Conservation (phyloP, 64 coral and sea anemone species). For the Stichodactyla helianthus region DNA sequence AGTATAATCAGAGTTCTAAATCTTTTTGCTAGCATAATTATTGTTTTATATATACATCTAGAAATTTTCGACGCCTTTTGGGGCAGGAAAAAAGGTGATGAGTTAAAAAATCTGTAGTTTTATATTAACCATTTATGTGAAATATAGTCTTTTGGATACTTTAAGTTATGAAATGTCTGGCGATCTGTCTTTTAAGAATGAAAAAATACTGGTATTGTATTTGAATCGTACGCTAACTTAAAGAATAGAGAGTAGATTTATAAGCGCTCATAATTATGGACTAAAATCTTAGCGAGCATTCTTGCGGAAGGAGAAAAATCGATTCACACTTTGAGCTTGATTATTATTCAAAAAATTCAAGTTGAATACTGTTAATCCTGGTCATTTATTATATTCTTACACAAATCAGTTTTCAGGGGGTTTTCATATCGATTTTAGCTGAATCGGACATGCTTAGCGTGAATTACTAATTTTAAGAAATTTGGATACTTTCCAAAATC, state of each 20-base stretch:
- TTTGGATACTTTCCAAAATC: not conserved
- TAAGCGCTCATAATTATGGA: not conserved
- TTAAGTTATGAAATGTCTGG: not conserved
- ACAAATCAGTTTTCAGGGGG: not conserved
- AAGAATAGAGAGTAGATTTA: not conserved
- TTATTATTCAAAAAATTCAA: not conserved
- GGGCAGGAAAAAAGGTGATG: not conserved
- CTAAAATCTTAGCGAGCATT: not conserved
- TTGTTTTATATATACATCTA: not conserved
- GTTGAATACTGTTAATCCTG: not conserved
- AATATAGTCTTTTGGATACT: not conserved
- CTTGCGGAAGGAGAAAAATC: not conserved
- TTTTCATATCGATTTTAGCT: not conserved
- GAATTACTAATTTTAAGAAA: not conserved
- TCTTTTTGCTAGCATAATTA: not conserved
- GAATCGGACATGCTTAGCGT: not conserved
- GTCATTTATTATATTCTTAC: not conserved
- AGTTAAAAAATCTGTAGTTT: not conserved
- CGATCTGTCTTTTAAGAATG: not conserved
- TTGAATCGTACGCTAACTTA: not conserved
- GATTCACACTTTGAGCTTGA: not conserved
- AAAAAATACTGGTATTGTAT: not conserved
- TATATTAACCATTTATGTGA: not conserved
- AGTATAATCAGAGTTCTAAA: not conserved
- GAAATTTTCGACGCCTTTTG: not conserved